Conservation (phyloP, 2,113 vertebrate species). For the Osmerus mordax region DNA sequence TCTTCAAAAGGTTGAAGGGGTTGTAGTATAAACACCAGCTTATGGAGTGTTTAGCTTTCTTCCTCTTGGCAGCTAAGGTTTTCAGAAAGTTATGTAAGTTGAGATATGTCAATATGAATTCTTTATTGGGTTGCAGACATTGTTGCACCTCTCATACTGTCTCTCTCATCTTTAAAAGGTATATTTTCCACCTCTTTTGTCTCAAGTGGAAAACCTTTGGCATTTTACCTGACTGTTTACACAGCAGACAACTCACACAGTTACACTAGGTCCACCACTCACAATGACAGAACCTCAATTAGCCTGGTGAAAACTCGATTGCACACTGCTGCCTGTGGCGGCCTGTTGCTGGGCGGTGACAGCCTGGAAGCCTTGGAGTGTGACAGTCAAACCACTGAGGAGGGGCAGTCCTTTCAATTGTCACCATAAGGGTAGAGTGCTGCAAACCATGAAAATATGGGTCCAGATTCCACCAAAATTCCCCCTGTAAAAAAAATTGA, state of each 20-base stretch:
- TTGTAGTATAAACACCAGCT: too few relatives aligned
- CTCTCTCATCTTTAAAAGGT: too few relatives aligned
- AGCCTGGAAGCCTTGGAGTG: conserved; percentile 34
- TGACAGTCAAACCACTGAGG: conserved; percentile 33
- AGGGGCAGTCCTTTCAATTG: conserved; percentile 21
- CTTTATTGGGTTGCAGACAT: too few relatives aligned
- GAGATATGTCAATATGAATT: too few relatives aligned
- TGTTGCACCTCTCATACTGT: too few relatives aligned
- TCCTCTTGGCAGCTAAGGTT: too few relatives aligned
- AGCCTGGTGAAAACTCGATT: conserved; percentile 49
- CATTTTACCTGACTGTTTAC: not conserved
- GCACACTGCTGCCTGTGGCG: conserved; percentile 40
- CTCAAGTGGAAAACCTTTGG: too few relatives aligned
- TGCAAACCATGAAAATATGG: not conserved
- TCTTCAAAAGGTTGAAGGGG: too few relatives aligned
- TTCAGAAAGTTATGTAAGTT: too few relatives aligned
- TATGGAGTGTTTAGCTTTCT: too few relatives aligned
- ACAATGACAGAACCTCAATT: conserved; percentile 46
- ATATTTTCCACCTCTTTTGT: too few relatives aligned
- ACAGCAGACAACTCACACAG: conserved; percentile 24
- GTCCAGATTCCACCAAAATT: not conserved
- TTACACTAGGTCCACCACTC: conserved; percentile 32
- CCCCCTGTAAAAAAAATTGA: too few relatives aligned
- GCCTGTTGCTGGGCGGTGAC: not conserved
- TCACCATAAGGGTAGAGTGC: not conserved